phyloP scores from a whole-genome alignment of 2,888 invertebrate species.

The Drosophila cracens region DNA sequence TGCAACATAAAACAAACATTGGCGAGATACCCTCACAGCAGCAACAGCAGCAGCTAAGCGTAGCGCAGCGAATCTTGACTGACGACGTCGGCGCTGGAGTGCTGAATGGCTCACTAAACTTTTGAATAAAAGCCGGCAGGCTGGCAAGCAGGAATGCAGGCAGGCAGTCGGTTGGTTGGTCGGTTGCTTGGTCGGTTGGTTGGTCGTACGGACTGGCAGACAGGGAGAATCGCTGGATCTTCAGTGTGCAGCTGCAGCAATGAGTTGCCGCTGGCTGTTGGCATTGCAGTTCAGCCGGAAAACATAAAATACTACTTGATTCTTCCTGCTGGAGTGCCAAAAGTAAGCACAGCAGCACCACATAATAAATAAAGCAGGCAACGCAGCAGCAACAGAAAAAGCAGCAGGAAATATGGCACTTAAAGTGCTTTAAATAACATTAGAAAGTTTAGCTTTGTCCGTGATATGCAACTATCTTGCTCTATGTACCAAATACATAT shows the following conservation, averaged over 20 bases:
- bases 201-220: not conserved
- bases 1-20: conserved; percentile 81
- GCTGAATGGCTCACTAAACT: conserved; percentile 80
- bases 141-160: conserved; percentile 24
- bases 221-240: conserved; percentile 4
- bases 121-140: conserved; percentile 76
- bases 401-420: conserved; percentile 77
- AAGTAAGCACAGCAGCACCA: conserved; percentile 77
- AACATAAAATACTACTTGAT: conserved; percentile 81
- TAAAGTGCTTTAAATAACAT: conserved; percentile 81
- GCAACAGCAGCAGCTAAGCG: conserved; percentile 24
- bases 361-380: conserved; percentile 77
- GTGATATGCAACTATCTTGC: conserved; percentile 29
- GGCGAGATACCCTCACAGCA: conserved; percentile 65
- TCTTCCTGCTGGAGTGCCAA: conserved; percentile 78
- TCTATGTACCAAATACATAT: not conserved
- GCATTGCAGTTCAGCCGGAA: conserved; percentile 80
- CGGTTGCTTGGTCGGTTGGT: not conserved
- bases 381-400: conserved; percentile 24
- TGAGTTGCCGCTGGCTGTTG: conserved; percentile 70
- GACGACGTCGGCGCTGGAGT: conserved; percentile 68
- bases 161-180: not conserved
- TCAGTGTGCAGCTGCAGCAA: conserved; percentile 47
- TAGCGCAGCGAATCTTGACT: conserved; percentile 65
- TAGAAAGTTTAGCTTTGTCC: conserved; percentile 71